Evolutionary conservation across 2,113 vertebrate species (phyloP), one percentile per base, ranked within the genome.

Genomic region (Lanius collurio): DNA sequence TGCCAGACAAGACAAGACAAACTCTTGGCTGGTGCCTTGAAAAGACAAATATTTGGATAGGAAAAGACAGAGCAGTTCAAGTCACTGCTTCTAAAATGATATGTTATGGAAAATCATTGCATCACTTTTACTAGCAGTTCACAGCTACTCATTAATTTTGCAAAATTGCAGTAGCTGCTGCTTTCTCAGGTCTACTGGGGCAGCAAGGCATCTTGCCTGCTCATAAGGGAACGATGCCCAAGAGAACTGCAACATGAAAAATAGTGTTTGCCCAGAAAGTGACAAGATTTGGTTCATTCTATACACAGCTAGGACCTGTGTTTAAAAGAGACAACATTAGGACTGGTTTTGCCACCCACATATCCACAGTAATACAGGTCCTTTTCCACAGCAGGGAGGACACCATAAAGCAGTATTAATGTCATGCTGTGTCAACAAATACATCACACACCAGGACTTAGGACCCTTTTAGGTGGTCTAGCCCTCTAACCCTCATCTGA

Each of bases 41-140:
- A 78, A 93, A 94, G 94, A 94, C 82, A 95, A 95, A 96, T 95
- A 96, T 96, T 96, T 96, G 92, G 83, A 94, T 57, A 93, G 64
- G 76, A 88, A 90, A 94, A 94, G 75, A 90, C 86, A 94, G 69
- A 95, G 63, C 1, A 24, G 37, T 63, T 83, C 91, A 94, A 97
- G 80, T 68, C 68, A 39, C 55, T 75, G 31, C 80, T 96, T 92
- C 60, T 82, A 68, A 96, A 92, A 94, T 92, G 69, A 68, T 92
- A 80, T 78, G 79, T 93, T 93, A 89, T 87, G 95, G 92, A 95
- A 96, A 96, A 81, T 81, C 44, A 18, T 96, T 92, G 73, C 92
- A 69, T 93, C 83, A 79, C 70, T 94, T 94, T 69, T 79, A 62
- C 78, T 89, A 82, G 78, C n/a, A 74, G 76, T 69, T 96, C 83